phyloP scores from a whole-genome alignment of 2,113 vertebrate species.

The Lontra canadensis region DNA sequence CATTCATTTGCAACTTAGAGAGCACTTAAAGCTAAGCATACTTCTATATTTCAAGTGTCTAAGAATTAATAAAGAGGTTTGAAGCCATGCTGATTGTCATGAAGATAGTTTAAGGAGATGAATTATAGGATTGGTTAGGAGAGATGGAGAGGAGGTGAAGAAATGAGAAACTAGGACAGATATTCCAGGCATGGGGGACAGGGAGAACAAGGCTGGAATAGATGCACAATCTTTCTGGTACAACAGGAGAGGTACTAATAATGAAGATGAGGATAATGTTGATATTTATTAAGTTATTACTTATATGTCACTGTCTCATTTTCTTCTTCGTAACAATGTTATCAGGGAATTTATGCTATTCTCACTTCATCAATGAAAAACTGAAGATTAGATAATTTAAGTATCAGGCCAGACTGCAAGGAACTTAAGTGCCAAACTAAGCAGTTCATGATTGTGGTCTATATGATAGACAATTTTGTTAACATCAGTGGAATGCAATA shows the following conservation, averaged over 20 bases:
- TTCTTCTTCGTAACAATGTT: not conserved
- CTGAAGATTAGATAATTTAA: not conserved
- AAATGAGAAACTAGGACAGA: not conserved
- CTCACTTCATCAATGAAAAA: not conserved
- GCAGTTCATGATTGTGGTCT: not conserved
- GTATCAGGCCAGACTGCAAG: not conserved
- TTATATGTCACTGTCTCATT: not conserved
- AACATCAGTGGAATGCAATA: conserved; percentile 22
- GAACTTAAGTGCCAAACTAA: not conserved
- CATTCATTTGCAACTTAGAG: not conserved
- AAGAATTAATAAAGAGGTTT: not conserved
- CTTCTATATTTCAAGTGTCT: not conserved
- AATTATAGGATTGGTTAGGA: not conserved
- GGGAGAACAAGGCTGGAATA: not conserved
- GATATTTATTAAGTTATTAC: not conserved
- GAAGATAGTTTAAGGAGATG: not conserved
- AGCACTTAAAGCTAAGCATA: not conserved
- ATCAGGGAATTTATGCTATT: conserved; percentile 8
- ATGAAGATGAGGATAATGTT: not conserved
- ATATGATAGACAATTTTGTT: not conserved
- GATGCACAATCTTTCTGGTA: not conserved
- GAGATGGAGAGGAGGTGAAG: not conserved
- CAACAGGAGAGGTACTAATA: not conserved
- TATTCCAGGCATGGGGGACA: not conserved
- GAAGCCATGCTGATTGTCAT: not conserved